Evolutionary conservation across 2,888 invertebrate genomes (phyloP).

Genomic region (Notocelia uddmanniana): DNA sequence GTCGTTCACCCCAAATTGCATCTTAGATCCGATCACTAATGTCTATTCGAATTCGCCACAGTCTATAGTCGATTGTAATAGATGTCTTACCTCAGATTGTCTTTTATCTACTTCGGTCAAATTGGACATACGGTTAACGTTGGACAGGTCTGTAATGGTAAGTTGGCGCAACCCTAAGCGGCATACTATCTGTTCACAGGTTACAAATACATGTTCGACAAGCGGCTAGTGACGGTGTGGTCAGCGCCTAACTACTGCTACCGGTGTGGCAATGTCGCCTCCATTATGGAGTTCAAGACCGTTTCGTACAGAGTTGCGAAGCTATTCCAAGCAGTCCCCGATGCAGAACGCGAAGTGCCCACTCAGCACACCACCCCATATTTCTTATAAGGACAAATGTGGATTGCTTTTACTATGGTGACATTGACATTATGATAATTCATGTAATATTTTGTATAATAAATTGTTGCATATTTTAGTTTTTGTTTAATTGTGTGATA

Average conservation of each 20-base stretch:
- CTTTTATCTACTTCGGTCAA: too few species aligned
- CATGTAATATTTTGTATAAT: constrained; percentile 63
- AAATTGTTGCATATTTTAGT: constrained; percentile 69
- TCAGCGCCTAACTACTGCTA: constrained; percentile 99
- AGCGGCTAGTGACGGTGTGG: constrained; percentile 99
- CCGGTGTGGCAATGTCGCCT: constrained; percentile 99
- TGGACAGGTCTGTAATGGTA: too few species aligned
- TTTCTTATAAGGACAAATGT: constrained; percentile 90
- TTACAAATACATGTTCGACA: constrained; percentile 99
- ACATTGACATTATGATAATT: constrained; percentile 26
- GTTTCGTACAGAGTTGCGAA: constrained; percentile 92
- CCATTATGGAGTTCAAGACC: constrained; percentile 95
- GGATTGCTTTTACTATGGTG: constrained; percentile 31
- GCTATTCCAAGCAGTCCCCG: constrained; percentile 98
- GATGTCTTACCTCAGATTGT: too few species aligned
- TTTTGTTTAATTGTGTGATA: background rate
- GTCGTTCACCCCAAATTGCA: too few species aligned
- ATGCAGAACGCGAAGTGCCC: constrained; percentile 96
- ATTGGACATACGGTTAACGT: too few species aligned
- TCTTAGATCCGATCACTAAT: too few species aligned
- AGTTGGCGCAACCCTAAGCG: too few species aligned
- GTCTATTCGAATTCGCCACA: too few species aligned
- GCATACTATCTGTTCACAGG: too few species aligned
- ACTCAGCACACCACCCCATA: constrained; percentile 97
- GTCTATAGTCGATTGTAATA: too few species aligned